A percentile compares a stretch with the other conserved stretches of the same genome.
phyloP scores from a whole-genome alignment of 1,140 invertebrate genomes.

The Bombyx mori region ASM3026992v2 NC_085119.1:5588001-5588500 shows the following conservation, averaged over 20 bases:
- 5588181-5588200: slow-evolving; percentile 56
- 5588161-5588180: slow-evolving; percentile 41
- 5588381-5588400: slow-evolving; percentile 32
- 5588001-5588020: too few relatives aligned
- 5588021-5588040: too few relatives aligned
- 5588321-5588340: slow-evolving; percentile 35
- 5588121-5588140: too few relatives aligned
- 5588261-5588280: too few relatives aligned
- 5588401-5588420: slow-evolving; percentile 20
- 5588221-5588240: slow-evolving; percentile 49
- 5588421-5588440: not conserved
- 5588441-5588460: slow-evolving; percentile 36
- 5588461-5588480: slow-evolving; percentile 24
- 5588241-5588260: slow-evolving; percentile 53
- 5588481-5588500: slow-evolving; percentile 11
- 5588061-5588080: too few relatives aligned
- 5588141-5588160: slow-evolving; percentile 8
- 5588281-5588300: too few relatives aligned
- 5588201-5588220: slow-evolving; percentile 38
- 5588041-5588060: too few relatives aligned
- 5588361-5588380: slow-evolving; percentile 33
- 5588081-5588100: too few relatives aligned
- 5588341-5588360: slow-evolving; percentile 12
- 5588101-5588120: too few relatives aligned
- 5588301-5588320: slow-evolving; percentile 37